Base-by-base conservation (phyloP, 2,888 invertebrate species). In the Tridacna crocea region DNA sequence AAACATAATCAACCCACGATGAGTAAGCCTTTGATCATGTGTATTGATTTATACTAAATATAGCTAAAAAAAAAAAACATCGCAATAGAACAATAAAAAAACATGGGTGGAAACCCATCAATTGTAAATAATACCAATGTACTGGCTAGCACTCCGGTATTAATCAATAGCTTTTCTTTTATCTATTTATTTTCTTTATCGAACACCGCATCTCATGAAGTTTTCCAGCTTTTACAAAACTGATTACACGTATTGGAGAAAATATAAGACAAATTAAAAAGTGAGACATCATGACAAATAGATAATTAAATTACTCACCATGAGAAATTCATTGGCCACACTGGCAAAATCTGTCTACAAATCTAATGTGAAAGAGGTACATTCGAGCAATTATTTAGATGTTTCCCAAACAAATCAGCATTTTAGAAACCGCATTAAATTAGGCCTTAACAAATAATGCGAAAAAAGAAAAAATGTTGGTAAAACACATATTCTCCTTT, bases 51-150 rank as follows among this genome's bases (percentile, higher is more conserved):
- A 68, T 68, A 46, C 68, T n/a, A 68, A 47, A 68, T 68, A 68
- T 68, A 68, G 68, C 15, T 17, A 47, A 47, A 68, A 68, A n/a
- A 47, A 46, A 68, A 66, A 66, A 36, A 36, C 17, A 27, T n/a
- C 15, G 36, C 27, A 66, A 66, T 17, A 13, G 51, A 24, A 70
- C 51, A 70, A 70, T 70, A 70, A 70, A 70, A 70, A 70, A 61
- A 22, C 13, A 51, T 19, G 47, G 70, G 19, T 46, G n/a, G 22
- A 47, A 68, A 22, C 68, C 47, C 46, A 68, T 70, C 70, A 70
- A 70, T 24, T 70, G 70, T 70, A 70, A 70, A 70, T 70, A 70
- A 70, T 51, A 70, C 70, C 70, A 22, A 51, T 70, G 70, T 26
- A 70, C 70, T 70, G 70, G 48, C 70, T 70, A 70, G 48, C 70